These are phyloP conservation scores for Drosophila anomalipes DNA, from an alignment of 2,888 invertebrate genomes.

Conservation along the genomic window DNA sequence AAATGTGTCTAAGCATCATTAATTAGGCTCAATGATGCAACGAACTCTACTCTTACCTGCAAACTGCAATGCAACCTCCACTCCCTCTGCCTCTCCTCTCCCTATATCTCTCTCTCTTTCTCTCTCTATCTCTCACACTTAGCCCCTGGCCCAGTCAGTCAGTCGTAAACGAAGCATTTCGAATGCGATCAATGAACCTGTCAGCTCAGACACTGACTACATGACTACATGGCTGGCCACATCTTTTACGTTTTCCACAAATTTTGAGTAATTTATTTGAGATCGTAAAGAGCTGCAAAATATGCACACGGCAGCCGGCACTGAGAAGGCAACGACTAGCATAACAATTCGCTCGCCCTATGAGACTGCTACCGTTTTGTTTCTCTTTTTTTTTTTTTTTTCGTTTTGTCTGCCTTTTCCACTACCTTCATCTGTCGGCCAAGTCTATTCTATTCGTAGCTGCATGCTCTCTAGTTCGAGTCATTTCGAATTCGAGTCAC, in stretches of 20 bases:
- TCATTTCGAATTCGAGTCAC: constrained; percentile 37
- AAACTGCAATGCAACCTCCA: not conserved
- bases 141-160: constrained; percentile 15
- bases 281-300: constrained; percentile 76
- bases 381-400: constrained; percentile 8
- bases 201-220: constrained; percentile 27
- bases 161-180: constrained; percentile 65
- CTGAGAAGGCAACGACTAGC: constrained; percentile 72
- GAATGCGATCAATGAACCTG: constrained; percentile 81
- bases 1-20: constrained; percentile 65
- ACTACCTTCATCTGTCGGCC: constrained; percentile 9
- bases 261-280: constrained; percentile 76
- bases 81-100: not conserved
- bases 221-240: constrained; percentile 36
- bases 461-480: constrained; percentile 26
- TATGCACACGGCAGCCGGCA: constrained; percentile 63
- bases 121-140: not conserved
- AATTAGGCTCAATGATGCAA: constrained; percentile 55
- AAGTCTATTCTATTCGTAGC: constrained; percentile 20
- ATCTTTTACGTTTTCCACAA: constrained; percentile 68
- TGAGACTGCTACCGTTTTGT: constrained; percentile 75
- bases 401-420: constrained; percentile 15
- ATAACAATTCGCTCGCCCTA: constrained; percentile 82
- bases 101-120: not conserved
- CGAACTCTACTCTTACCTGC: constrained; percentile 27